A percentile compares a stretch with the other conserved stretches of the same genome.
Conservation (phyloP, 2,888 invertebrate species). For the Drosophila greeni region DNA sequence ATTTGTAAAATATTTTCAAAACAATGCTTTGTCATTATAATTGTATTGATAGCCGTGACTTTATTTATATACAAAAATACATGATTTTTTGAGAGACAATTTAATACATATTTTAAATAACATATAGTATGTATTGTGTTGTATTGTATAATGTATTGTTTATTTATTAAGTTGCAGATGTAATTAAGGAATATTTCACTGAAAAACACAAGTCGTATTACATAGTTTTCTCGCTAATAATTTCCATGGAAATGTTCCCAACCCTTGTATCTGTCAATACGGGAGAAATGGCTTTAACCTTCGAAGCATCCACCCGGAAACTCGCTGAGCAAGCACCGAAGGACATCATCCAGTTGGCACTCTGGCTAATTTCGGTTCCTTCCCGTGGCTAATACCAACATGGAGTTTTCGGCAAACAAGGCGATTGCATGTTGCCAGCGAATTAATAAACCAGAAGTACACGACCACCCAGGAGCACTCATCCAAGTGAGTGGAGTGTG, state of each 20-base stretch:
- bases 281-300: neutral
- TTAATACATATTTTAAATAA: too few relatives aligned
- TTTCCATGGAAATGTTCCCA: too few relatives aligned
- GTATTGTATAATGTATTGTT: too few relatives aligned
- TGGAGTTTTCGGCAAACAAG: constrained; percentile 44
- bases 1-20: neutral
- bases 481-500: constrained; percentile 13
- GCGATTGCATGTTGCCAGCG: constrained; percentile 60
- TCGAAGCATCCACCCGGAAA: neutral
- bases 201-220: too few relatives aligned
- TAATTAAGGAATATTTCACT: neutral
- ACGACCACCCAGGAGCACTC: constrained; percentile 39
- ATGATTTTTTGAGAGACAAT: too few relatives aligned
- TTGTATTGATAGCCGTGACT: neutral
- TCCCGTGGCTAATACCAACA: constrained; percentile 38
- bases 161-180: neutral
- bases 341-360: constrained; percentile 12
- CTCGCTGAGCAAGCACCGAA: constrained; percentile 6
- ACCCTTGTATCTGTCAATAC: neutral
- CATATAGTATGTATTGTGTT: too few relatives aligned
- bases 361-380: constrained; percentile 3
- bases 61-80: neutral
- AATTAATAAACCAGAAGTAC: constrained; percentile 65
- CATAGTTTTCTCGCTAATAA: neutral
- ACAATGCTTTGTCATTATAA: neutral